Conservation (phyloP, 2,888 invertebrate genomes). For the Drosophila meridionalis region DNA sequence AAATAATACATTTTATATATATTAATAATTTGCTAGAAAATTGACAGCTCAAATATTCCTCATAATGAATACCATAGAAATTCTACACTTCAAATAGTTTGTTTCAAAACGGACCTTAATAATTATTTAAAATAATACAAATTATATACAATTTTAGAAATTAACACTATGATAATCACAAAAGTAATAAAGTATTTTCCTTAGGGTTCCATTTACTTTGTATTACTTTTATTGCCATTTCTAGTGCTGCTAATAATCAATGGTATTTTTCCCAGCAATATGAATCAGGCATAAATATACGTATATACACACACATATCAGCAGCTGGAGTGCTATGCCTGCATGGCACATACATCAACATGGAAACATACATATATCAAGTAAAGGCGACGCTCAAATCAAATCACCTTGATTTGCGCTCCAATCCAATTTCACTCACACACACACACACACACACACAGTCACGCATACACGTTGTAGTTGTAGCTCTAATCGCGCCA, state of each 20-base stretch:
- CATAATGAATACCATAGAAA: background rate
- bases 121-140: background rate
- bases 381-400: slow-evolving; percentile 8
- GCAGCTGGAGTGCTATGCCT: background rate
- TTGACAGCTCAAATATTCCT: background rate
- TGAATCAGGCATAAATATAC: slow-evolving; percentile 16
- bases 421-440: slow-evolving; percentile 1
- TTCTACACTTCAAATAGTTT: no score
- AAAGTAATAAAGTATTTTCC: background rate
- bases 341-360: slow-evolving; percentile 3
- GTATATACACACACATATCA: background rate
- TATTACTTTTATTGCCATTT: background rate
- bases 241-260: background rate
- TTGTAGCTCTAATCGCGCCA: slow-evolving; percentile 36
- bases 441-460: background rate
- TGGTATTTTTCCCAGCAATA: slow-evolving; percentile 1
- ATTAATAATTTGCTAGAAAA: background rate
- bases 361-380: background rate
- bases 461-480: background rate
- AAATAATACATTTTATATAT: background rate
- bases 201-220: background rate
- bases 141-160: no score
- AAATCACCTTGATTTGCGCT: slow-evolving; percentile 27
- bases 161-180: no score
- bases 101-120: background rate